phyloP scores from a whole-genome alignment of 2,797 vertebrate species.

The Myoxocephalus aenaeus region DNA sequence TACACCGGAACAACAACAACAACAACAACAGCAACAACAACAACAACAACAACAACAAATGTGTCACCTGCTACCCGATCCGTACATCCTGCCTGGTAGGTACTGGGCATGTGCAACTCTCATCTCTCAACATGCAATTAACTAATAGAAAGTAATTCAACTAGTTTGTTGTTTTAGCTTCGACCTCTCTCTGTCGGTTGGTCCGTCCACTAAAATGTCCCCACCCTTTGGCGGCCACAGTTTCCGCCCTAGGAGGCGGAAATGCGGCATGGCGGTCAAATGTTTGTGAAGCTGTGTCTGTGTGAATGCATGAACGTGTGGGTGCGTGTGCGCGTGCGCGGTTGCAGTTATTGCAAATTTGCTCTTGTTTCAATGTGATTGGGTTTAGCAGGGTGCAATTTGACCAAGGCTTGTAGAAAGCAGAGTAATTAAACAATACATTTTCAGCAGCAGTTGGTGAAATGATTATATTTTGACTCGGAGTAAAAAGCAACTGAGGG shows the following conservation, averaged over 20 bases:
- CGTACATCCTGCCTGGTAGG: not conserved
- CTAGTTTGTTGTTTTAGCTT: not conserved
- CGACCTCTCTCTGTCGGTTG: not conserved
- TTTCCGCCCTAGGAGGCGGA: not conserved
- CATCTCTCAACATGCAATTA: not conserved
- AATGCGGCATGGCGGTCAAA: not conserved
- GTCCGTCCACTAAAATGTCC: not conserved
- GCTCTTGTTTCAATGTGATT: not conserved
- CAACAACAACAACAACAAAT: not conserved
- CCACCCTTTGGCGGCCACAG: not conserved
- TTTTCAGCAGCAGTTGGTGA: not conserved
- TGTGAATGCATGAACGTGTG: not conserved
- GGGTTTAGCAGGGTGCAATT: not conserved
- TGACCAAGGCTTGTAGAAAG: not conserved
- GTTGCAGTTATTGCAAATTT: not conserved
- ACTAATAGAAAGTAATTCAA: not conserved
- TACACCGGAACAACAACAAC: not conserved
- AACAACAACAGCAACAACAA: not conserved
- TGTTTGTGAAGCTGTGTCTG: not conserved
- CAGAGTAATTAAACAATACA: not conserved
- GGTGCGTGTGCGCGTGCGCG: not conserved
- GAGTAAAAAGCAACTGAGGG: not conserved
- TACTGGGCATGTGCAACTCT: no score
- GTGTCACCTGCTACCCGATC: not conserved
- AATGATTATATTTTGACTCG: not conserved